Evolutionary conservation across 1,140 invertebrate species (phyloP), one percentile per base, ranked within the genome.

Genomic region (Maconellicoccus hirsutus): DNA sequence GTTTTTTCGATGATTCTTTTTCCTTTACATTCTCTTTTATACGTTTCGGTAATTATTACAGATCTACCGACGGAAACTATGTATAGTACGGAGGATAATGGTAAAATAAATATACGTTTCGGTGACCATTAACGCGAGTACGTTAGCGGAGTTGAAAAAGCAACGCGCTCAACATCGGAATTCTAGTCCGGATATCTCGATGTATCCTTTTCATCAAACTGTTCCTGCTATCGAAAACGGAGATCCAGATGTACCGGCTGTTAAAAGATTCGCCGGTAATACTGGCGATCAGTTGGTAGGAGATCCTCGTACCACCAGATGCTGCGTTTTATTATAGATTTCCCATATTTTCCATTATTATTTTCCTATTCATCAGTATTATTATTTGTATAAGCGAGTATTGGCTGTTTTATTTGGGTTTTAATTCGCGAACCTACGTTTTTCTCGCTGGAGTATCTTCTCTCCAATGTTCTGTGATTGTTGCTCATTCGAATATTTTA

Each of bases 71-170:
- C 79, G 21, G 78, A 80, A 75, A 78, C 80, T 3, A 76, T 74
- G 61, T 78, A 78, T 70, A 75, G 76, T 0, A 76, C 86, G 72
- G 89, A 91, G 79, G 87, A 87, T 78, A 91, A 91, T 82, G 89
- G 89, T 79, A 92, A 92, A 83, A 90, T 92, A 80, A 92, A 92
- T 83, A 91, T 93, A 92, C 75, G 81, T 82, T 84, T 91, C 81
- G 75, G 87, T 89, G 76, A 84, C 81, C 59, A 83, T 81, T 69
- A 85, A 82, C 76, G 82, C 79, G 19, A 81, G 82, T 71, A 93
- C 92, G 25, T 84, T 95, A 73, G 89, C 91, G 33, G 92, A 95
- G 79, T 81, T 95, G 77, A 95, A 95, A 81, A 93, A 93, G 77
- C 91, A 94, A 78, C 83, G 92, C 72, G 86, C 91, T 12, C 87